A percentile compares a stretch with the other conserved stretches of the same genome.
Conservation (phyloP, 2,888 invertebrate genomes). For the Lithophane ornitopus region DNA sequence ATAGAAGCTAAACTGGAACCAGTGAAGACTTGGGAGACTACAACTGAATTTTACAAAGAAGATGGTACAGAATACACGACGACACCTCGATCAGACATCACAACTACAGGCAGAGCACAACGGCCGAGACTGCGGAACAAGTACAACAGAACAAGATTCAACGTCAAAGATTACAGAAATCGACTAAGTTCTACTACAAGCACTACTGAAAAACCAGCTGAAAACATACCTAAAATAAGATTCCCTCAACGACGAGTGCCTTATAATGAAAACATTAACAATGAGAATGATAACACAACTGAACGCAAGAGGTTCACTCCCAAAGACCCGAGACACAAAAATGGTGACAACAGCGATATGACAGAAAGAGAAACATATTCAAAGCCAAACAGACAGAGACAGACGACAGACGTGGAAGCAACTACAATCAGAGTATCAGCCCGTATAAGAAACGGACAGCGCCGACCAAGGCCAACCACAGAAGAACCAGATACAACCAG, state of each 20-base stretch:
- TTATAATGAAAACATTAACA: constrained; percentile 77
- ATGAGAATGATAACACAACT: constrained; percentile 84
- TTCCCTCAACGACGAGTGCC: constrained; percentile 88
- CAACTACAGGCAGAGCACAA: constrained; percentile 75
- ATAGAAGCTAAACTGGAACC: constrained; percentile 84
- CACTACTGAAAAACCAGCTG: constrained; percentile 82
- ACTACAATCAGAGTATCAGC: constrained; percentile 86
- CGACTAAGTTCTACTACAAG: constrained; percentile 91
- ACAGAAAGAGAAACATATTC: constrained; percentile 80
- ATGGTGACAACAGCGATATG: constrained; percentile 76
- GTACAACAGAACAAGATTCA: constrained; percentile 93
- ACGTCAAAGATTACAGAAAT: constrained; percentile 94
- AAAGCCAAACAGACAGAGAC: constrained; percentile 81
- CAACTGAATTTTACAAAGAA: constrained; percentile 75
- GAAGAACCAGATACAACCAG: constrained; percentile 81
- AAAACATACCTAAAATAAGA: constrained; percentile 83
- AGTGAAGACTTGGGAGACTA: constrained; percentile 74
- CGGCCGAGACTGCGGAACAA: constrained; percentile 88
- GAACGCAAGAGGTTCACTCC: constrained; percentile 89
- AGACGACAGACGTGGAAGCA: constrained; percentile 80
- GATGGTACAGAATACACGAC: constrained; percentile 76
- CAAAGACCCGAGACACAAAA: constrained; percentile 86
- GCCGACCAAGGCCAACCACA: constrained; percentile 80
- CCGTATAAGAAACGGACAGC: constrained; percentile 82
- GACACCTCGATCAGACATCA: constrained; percentile 77